Conservation (phyloP, 2,113 vertebrate genomes). For the Erinaceus europaeus region DNA sequence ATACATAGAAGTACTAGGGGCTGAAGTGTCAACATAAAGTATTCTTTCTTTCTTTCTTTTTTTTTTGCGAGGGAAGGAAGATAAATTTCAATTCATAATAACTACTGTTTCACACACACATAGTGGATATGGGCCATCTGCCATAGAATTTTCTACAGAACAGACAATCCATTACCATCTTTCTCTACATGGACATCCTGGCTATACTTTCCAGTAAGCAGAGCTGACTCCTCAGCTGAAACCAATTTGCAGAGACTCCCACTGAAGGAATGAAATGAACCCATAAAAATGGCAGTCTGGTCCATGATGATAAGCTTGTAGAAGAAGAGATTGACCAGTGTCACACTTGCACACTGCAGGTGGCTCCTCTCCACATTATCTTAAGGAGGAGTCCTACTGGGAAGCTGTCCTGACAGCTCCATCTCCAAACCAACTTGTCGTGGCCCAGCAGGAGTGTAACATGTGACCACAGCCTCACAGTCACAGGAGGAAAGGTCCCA, state of each 20-base stretch:
- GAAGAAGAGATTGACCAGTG: fast-evolving
- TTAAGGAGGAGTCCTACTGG: not conserved
- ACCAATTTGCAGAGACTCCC: not conserved
- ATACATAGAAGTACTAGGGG: not conserved
- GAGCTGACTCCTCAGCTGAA: not conserved
- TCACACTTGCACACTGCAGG: fast-evolving
- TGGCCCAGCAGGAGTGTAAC: fast-evolving
- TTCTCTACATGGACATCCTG: not conserved
- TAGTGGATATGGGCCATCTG: not conserved
- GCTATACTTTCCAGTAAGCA: not conserved
- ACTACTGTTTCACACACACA: not conserved
- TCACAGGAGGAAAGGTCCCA: not conserved
- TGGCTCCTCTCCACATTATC: not conserved
- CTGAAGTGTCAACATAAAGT: not conserved
- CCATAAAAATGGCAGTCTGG: not conserved
- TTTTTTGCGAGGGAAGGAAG: no score
- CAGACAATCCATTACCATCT: fast-evolving
- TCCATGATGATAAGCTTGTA: fast-evolving
- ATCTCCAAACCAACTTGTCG: not conserved
- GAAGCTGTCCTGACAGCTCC: not conserved
- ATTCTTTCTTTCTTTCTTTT: no score
- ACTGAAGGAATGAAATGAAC: not conserved
- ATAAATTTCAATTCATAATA: no score
- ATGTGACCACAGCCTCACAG: not conserved
- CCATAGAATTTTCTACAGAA: not conserved